A percentile compares a stretch with the other conserved stretches of the same genome.
These are phyloP conservation scores for Poeciliopsis infans DNA, from an alignment of 2,797 vertebrate species.

Conservation along the genomic window DNA sequence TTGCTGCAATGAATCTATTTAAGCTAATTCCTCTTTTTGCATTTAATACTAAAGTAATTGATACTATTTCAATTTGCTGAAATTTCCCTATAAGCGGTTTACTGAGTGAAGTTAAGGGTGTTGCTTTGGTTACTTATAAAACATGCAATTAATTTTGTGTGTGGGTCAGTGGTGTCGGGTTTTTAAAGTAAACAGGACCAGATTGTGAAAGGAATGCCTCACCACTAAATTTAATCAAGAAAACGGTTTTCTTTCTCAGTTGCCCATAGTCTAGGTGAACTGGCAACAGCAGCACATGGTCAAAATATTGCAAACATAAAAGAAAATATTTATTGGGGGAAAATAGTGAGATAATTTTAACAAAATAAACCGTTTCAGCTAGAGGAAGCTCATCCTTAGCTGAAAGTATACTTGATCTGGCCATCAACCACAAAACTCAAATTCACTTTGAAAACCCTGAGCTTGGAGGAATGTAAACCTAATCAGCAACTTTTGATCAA, in stretches of 20 bases:
- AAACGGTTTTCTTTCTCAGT: slow-evolving; percentile 3
- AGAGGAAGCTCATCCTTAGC: slow-evolving; percentile 35
- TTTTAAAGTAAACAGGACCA: background rate
- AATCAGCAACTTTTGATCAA: slow-evolving; percentile 66
- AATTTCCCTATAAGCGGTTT: background rate
- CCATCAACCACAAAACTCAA: slow-evolving; percentile 43
- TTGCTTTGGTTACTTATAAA: background rate
- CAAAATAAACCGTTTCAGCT: slow-evolving; percentile 17
- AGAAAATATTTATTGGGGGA: slow-evolving; percentile 17
- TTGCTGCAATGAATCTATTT: background rate
- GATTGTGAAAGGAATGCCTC: background rate
- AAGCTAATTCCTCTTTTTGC: background rate
- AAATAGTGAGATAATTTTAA: slow-evolving; percentile 5
- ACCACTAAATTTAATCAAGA: background rate
- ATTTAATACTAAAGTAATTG: background rate
- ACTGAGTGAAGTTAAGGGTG: background rate
- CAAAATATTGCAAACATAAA: slow-evolving; percentile 15
- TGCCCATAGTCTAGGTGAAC: background rate
- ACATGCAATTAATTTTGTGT: background rate
- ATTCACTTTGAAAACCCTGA: slow-evolving; percentile 39
- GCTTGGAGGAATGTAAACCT: slow-evolving; percentile 37
- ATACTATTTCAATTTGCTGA: background rate
- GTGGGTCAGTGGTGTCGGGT: background rate
- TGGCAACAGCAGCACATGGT: slow-evolving; percentile 4
- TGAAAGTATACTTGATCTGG: slow-evolving; percentile 42